Conservation (phyloP, 2,888 invertebrate species). For the Polymixis lichenea region DNA sequence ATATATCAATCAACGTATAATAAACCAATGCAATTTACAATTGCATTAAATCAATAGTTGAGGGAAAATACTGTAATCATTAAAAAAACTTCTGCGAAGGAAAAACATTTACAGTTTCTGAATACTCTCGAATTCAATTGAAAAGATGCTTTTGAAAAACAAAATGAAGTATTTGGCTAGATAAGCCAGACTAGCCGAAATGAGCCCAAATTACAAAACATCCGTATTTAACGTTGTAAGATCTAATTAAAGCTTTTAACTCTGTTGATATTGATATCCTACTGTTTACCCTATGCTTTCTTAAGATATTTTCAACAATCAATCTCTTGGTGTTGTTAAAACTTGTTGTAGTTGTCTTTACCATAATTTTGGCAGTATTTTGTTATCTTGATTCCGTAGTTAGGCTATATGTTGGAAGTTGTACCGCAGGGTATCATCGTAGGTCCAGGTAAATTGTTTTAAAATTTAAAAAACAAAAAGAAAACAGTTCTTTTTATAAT, state of each 20-base stretch:
- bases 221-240: background rate
- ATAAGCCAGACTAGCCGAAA: background rate
- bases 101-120: background rate
- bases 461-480: background rate
- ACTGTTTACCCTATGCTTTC: background rate
- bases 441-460: background rate
- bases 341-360: background rate
- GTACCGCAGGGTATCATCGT: background rate
- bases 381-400: background rate
- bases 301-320: background rate
- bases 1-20: conserved; percentile 10
- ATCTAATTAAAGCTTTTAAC: conserved; percentile 10
- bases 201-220: background rate
- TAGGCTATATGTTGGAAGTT: background rate
- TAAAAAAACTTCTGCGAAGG: background rate
- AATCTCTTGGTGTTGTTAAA: background rate
- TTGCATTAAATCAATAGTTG: background rate
- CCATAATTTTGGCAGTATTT: background rate
- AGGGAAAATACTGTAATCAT: background rate
- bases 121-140: background rate
- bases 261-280: background rate
- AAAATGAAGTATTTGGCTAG: background rate
- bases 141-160: background rate
- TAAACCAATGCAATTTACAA: conserved; percentile 7
- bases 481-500: background rate